Conservation (phyloP, 2,888 invertebrate species). For the Panopea generosa region DNA sequence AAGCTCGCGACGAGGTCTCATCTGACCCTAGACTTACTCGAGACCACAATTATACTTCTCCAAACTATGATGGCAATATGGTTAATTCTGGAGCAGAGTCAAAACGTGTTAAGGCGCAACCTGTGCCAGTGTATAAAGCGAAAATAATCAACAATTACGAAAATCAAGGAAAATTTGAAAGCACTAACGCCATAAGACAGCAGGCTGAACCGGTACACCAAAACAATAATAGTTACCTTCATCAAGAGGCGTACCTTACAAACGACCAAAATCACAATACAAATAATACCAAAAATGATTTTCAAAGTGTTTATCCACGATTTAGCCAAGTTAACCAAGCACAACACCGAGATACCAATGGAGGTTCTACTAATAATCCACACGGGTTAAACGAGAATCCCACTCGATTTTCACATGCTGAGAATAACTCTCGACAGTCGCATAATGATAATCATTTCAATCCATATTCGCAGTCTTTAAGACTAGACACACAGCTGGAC, state of each 20-base stretch:
- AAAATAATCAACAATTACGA: conserved; percentile 76
- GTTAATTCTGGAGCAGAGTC: conserved; percentile 35
- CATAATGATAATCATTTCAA: conserved; percentile 3
- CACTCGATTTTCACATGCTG: no score
- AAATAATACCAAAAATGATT: no score
- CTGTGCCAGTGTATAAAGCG: conserved; percentile 72
- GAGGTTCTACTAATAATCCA: background rate
- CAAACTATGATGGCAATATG: background rate
- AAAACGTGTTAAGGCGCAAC: conserved; percentile 48
- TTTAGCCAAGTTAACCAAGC: conserved; percentile 11
- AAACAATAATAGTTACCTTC: background rate
- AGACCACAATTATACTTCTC: background rate
- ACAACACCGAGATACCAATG: conserved; percentile 5
- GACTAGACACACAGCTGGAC: no score
- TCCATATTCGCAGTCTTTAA: background rate
- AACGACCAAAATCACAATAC: conserved; percentile 7
- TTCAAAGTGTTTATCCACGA: conserved; percentile 4
- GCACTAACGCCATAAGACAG: conserved; percentile 61
- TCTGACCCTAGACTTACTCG: background rate
- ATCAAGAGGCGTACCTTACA: background rate
- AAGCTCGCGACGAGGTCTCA: background rate
- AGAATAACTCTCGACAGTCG: background rate
- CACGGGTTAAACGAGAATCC: no score
- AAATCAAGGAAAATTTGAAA: conserved; percentile 75
- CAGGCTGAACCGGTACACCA: conserved; percentile 63